These are phyloP conservation scores for Himantopus leucocephalus DNA, from an alignment of 2,113 vertebrate genomes.

Conservation along the genomic window DNA sequence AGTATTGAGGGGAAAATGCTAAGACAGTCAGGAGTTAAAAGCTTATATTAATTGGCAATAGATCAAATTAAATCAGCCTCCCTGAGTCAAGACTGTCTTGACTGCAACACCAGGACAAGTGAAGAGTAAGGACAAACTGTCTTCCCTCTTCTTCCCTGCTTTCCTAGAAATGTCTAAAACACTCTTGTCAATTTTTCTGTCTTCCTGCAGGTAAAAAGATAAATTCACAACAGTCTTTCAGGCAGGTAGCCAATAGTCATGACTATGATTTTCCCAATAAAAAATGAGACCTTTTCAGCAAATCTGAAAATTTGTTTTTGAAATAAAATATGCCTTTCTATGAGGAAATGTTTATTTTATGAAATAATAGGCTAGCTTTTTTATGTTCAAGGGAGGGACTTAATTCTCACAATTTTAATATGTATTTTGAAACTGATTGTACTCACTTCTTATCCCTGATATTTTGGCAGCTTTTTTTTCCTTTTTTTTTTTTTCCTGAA, in stretches of 20 bases:
- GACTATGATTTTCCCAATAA: not conserved
- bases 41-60: not conserved
- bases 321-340: not conserved
- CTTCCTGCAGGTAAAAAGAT: not conserved
- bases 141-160: not conserved
- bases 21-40: not conserved
- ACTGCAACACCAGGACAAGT: not conserved
- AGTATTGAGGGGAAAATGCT: not conserved
- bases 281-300: not conserved
- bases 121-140: not conserved
- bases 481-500: not conserved
- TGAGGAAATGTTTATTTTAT: not conserved
- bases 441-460: not conserved
- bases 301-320: not conserved
- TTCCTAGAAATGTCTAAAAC: not conserved
- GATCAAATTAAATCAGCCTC: not conserved
- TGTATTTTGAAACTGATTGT: not conserved
- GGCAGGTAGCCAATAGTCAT: not conserved
- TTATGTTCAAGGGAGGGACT: not conserved
- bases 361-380: not conserved
- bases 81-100: not conserved
- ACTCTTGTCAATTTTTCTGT: not conserved
- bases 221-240: not conserved
- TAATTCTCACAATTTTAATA: not conserved
- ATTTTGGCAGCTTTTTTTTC: not conserved